Base-by-base conservation (phyloP, 2,113 vertebrate species). In the Struthio camelus region DNA sequence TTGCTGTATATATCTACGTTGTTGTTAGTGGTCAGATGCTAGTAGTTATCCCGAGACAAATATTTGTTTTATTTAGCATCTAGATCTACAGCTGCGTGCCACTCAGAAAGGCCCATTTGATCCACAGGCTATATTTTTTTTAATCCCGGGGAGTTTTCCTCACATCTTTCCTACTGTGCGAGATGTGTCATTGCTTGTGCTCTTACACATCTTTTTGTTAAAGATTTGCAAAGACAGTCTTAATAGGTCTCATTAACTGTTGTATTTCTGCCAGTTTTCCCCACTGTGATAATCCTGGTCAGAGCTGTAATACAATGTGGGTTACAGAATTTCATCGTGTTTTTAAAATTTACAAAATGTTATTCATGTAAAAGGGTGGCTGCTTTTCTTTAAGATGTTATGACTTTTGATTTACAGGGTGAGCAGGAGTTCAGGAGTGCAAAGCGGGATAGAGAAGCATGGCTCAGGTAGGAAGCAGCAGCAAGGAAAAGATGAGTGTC, bases 381-480 rank as follows among this genome's bases (percentile, higher is more conserved):
- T 24, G 19, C n/a, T 3, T 5, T 23, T 59, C n/a, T 50, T 51
- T 22, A 9, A 3, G 70, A 15, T 6, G 0, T 73, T n/a, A 38
- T 18, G 30, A 15, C 50, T 40, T 69, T 11, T 1, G 11, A 16
- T 50, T 42, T 13, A 20, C 44, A 32, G 36, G 32, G 25, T 4
- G 5, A 76, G 46, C 2, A 2, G 32, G 7, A 1, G 4, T 24
- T n/a, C 0, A 4, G 51, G 46, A 71, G 14, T 34, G 17, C 51
- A 34, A 48, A 32, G 40, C 3, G 1, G 22, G 27, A 34, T 2
- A 1, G 34, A 32, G 56, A 28, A 64, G 38, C 2, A 4, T 9
- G n/a, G 13, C 58, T n/a, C 25, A 6, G 61, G 23, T 24, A 36
- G 14, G 17, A 25, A 40, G 64, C 28, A 6, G 36, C 9, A 32